Conservation (phyloP, 1,140 invertebrate species). For the Nomia melanderi region DNA sequence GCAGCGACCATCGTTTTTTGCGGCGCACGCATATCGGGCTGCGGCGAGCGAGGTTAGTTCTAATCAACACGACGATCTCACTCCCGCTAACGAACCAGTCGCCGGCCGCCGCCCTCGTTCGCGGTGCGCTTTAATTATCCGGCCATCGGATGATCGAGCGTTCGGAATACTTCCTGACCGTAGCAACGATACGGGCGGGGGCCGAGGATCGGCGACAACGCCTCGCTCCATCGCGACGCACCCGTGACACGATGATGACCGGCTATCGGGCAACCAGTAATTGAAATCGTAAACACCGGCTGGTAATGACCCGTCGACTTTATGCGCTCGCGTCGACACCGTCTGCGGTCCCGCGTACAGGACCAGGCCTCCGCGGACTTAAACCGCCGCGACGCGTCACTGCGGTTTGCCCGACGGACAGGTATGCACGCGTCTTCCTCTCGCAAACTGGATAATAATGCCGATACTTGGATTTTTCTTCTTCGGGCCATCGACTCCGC, state of each 20-base stretch:
- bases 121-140: slow-evolving; percentile 41
- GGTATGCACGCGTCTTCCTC: background rate
- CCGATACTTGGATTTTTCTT: background rate
- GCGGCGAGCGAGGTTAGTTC: slow-evolving; percentile 2
- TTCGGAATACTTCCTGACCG: slow-evolving; percentile 18
- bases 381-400: slow-evolving; percentile 42
- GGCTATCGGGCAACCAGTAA: slow-evolving; percentile 48
- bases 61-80: slow-evolving; percentile 30
- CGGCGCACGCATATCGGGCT: too few species aligned
- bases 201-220: background rate
- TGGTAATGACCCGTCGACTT: slow-evolving; percentile 59
- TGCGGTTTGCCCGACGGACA: slow-evolving; percentile 52
- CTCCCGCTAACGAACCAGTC: slow-evolving; percentile 54
- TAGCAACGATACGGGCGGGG: background rate
- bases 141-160: slow-evolving; percentile 33
- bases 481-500: background rate
- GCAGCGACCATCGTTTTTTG: too few species aligned
- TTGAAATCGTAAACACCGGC: slow-evolving; percentile 67
- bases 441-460: background rate
- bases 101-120: slow-evolving; percentile 10
- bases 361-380: slow-evolving; percentile 52
- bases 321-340: slow-evolving; percentile 58
- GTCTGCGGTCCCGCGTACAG: slow-evolving; percentile 57
- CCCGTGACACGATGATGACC: slow-evolving; percentile 36
- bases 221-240: background rate